A percentile compares a stretch with the other conserved stretches of the same genome.
Conservation (phyloP, 2,797 vertebrate genomes). For the Spea hammondii region DNA sequence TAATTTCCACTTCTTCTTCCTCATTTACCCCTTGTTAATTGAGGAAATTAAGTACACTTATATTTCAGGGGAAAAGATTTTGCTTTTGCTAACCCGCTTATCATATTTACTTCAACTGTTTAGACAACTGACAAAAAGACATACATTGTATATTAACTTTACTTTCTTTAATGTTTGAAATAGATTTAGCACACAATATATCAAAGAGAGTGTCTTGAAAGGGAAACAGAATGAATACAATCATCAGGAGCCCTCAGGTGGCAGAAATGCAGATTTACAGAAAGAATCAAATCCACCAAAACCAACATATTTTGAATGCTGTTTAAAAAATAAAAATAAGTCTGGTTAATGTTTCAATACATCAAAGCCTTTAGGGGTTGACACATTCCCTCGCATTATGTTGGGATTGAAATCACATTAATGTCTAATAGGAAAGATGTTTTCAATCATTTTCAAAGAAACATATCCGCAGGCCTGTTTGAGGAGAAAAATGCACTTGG, state of each 20-base stretch:
- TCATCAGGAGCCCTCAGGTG: constrained; percentile 44
- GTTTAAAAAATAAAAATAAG: constrained; percentile 15
- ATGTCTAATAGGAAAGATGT: constrained; percentile 12
- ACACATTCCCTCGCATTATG: constrained; percentile 6
- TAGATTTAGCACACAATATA: constrained; percentile 10
- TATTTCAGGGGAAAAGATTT: too few species aligned
- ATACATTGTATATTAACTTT: not conserved
- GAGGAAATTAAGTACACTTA: too few species aligned
- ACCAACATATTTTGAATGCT: constrained; percentile 11
- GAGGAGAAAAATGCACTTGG: not conserved
- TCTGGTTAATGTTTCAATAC: constrained; percentile 22
- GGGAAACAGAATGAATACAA: constrained; percentile 32
- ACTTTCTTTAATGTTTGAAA: constrained; percentile 7
- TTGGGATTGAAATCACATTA: constrained; percentile 30
- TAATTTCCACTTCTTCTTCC: too few species aligned
- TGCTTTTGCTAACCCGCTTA: too few species aligned
- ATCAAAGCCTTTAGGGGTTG: constrained; percentile 34
- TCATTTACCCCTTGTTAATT: too few species aligned
- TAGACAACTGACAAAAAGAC: too few species aligned
- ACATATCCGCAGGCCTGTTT: constrained; percentile 24
- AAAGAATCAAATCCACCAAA: constrained; percentile 2
- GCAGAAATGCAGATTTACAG: constrained; percentile 43
- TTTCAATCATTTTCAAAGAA: constrained; percentile 35
- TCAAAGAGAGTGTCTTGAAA: constrained; percentile 38
- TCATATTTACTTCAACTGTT: too few species aligned